Conservation (phyloP, 2,888 invertebrate genomes). For the Brenthis daphne region DNA sequence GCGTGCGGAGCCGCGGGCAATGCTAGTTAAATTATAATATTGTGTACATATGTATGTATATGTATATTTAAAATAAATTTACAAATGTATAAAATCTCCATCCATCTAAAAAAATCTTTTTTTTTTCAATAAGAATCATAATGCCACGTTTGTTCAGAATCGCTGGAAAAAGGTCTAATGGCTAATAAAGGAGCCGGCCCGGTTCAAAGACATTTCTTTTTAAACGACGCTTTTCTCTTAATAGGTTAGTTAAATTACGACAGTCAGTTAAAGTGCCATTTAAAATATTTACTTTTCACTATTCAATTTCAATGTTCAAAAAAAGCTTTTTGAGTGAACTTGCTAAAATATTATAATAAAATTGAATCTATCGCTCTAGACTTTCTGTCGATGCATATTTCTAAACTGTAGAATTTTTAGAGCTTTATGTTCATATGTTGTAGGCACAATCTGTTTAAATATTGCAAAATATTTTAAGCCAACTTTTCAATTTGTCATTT, state of each 20-base stretch:
- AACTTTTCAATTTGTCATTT: too few relatives aligned
- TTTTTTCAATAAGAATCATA: slow-evolving; percentile 1
- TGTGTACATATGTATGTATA: background rate
- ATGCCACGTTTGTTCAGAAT: slow-evolving; percentile 2
- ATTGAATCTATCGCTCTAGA: background rate
- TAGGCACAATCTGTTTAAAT: too few relatives aligned
- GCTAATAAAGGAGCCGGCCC: slow-evolving; percentile 12
- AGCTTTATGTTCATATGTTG: too few relatives aligned
- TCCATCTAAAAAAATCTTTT: background rate
- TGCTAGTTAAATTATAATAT: background rate
- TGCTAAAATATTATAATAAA: slow-evolving; percentile 1
- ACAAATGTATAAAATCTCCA: too few relatives aligned
- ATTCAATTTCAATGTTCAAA: slow-evolving; percentile 9
- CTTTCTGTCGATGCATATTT: background rate
- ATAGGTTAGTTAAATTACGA: slow-evolving; percentile 23
- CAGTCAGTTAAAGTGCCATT: slow-evolving; percentile 15
- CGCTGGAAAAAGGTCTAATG: slow-evolving; percentile 23
- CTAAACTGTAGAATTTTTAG: background rate
- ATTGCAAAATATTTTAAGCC: too few relatives aligned
- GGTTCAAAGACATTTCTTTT: slow-evolving; percentile 12
- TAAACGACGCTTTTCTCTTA: slow-evolving; percentile 17
- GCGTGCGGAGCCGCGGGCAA: too few relatives aligned
- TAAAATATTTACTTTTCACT: slow-evolving; percentile 8
- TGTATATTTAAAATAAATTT: too few relatives aligned
- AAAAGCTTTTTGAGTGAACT: slow-evolving; percentile 5